Evolutionary conservation across 2,113 vertebrate genomes (phyloP).

Genomic region (Stegastes partitus): DNA sequence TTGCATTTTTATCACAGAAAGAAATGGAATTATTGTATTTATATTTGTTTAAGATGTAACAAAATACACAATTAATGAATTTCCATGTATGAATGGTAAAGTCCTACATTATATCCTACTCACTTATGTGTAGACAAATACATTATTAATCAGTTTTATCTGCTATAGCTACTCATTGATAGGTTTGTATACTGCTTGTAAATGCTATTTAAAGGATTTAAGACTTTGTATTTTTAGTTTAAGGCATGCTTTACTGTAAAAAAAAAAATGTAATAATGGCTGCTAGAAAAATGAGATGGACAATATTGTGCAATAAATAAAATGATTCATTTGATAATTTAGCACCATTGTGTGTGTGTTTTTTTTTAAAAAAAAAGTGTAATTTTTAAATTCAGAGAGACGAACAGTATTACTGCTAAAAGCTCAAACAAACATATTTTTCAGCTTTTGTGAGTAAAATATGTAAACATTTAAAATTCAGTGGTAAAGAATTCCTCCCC

Average conservation of each 20-base stretch:
- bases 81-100: too few relatives aligned
- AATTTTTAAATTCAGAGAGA: background rate
- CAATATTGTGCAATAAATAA: background rate
- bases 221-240: background rate
- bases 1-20: too few relatives aligned
- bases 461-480: slow-evolving; percentile 43
- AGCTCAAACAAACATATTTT: background rate
- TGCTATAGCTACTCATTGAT: too few relatives aligned
- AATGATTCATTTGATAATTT: background rate
- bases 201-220: too few relatives aligned
- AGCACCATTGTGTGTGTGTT: background rate
- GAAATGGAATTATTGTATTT: too few relatives aligned
- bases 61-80: too few relatives aligned
- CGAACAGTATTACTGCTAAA: background rate
- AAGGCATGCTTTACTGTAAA: background rate
- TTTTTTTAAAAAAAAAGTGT: background rate
- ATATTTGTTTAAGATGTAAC: too few relatives aligned
- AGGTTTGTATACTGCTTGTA: too few relatives aligned
- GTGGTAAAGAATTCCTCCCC: slow-evolving; percentile 30
- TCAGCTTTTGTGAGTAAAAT: slow-evolving; percentile 25
- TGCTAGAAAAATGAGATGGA: background rate
- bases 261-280: too few relatives aligned
- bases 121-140: too few relatives aligned
- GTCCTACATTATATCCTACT: too few relatives aligned
- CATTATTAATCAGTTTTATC: too few relatives aligned